Conservation (phyloP, 2,113 vertebrate species). For the Smithornis capensis region DNA sequence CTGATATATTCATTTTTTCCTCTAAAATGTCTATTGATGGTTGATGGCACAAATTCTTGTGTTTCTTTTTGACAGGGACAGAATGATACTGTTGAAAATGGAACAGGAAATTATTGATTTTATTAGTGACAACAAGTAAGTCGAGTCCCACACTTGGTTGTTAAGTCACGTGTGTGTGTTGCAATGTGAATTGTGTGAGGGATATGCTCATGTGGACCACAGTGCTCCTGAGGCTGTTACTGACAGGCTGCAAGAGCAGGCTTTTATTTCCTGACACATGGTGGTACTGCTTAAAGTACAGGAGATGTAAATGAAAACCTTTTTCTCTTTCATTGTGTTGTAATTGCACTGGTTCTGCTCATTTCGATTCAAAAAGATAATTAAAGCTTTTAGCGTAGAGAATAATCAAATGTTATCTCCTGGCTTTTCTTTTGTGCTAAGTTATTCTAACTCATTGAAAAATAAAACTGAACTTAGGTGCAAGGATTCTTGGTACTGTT, state of each 20-base stretch:
- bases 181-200: background rate
- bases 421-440: background rate
- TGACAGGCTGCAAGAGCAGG: background rate
- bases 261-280: slow-evolving; percentile 6
- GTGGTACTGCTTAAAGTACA: background rate
- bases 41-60: background rate
- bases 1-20: background rate
- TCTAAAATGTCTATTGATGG: background rate
- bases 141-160: background rate
- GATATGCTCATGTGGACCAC: rapidly evolving
- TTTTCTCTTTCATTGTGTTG: slow-evolving; percentile 17
- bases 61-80: slow-evolving; percentile 81
- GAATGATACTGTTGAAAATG: slow-evolving; percentile 94
- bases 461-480: background rate
- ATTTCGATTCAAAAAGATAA: slow-evolving; percentile 22
- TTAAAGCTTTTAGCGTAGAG: background rate
- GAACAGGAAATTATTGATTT: slow-evolving; percentile 96
- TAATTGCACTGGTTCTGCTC: slow-evolving; percentile 15
- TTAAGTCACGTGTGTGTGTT: rapidly evolving
- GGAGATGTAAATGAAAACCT: background rate
- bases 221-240: background rate
- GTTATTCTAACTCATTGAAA: background rate
- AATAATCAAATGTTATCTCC: background rate
- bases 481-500: background rate
- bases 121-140: slow-evolving; percentile 91